A percentile compares a stretch with the other conserved stretches of the same genome.
These are phyloP conservation scores for Sipunculus nudus DNA, from an alignment of 2,888 invertebrate genomes.

Conservation along the genomic window DNA sequence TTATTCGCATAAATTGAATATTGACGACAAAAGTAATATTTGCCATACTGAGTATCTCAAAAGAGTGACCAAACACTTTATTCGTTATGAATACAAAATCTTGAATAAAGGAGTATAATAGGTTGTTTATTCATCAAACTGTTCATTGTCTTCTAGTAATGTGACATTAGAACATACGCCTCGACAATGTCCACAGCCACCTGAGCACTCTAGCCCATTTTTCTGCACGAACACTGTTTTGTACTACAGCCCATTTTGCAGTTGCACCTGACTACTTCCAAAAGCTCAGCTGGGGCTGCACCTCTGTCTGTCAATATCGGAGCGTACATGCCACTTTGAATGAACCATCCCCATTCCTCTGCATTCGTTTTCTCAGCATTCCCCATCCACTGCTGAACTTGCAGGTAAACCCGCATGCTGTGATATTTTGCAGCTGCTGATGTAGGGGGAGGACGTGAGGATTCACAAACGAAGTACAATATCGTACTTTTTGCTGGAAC, in stretches of 20 bases:
- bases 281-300: constrained; percentile 38
- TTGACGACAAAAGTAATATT: no score
- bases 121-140: no score
- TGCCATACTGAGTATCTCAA: no score
- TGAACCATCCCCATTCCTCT: constrained; percentile 38
- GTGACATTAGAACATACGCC: no score
- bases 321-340: constrained; percentile 13
- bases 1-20: no score
- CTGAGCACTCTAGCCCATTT: constrained; percentile 19
- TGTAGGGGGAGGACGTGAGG: constrained; percentile 40
- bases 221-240: constrained; percentile 30
- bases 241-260: constrained; percentile 35
- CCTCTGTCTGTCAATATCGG: constrained; percentile 19
- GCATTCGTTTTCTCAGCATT: constrained; percentile 15
- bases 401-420: constrained; percentile 33
- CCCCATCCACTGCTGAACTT: constrained; percentile 39
- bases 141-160: no score
- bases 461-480: constrained; percentile 26
- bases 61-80: no score
- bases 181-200: constrained; percentile 21
- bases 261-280: constrained; percentile 37
- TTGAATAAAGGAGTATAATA: no score
- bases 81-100: no score
- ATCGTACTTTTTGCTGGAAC: constrained; percentile 29
- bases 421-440: constrained; percentile 38